Evolutionary conservation across 2,888 invertebrate genomes (phyloP).

Genomic region (Mechanitis messenoides): DNA sequence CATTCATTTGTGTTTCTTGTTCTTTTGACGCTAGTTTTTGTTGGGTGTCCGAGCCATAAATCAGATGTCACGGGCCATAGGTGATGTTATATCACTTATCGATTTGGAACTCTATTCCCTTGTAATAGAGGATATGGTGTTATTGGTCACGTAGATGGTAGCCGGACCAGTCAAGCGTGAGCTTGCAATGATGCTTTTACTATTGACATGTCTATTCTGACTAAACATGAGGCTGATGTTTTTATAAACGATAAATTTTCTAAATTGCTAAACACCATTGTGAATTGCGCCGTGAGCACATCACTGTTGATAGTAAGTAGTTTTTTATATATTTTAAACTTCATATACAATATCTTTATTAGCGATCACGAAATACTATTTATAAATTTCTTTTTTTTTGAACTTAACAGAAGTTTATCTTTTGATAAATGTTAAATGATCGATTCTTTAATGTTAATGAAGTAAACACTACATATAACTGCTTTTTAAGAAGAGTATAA

Average conservation of each 20-base stretch:
- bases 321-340: not conserved
- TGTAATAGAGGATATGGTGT: slow-evolving; percentile 13
- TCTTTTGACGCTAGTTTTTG: slow-evolving; percentile 68
- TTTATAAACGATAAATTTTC: slow-evolving; percentile 65
- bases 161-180: slow-evolving; percentile 39
- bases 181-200: slow-evolving; percentile 56
- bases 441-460: too few relatives aligned
- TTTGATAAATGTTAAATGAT: too few relatives aligned
- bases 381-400: slow-evolving; percentile 8
- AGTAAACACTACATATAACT: too few relatives aligned
- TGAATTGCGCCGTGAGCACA: slow-evolving; percentile 48
- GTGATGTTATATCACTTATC: slow-evolving; percentile 29
- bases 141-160: slow-evolving; percentile 27
- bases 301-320: slow-evolving; percentile 22
- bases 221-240: slow-evolving; percentile 53
- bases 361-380: slow-evolving; percentile 15
- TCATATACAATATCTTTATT: slow-evolving; percentile 8
- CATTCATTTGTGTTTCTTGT: slow-evolving; percentile 72
- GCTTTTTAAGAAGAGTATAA: too few relatives aligned
- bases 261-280: slow-evolving; percentile 51
- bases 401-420: not conserved
- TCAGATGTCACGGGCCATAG: slow-evolving; percentile 54
- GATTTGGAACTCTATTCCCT: slow-evolving; percentile 38
- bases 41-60: slow-evolving; percentile 73
- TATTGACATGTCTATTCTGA: slow-evolving; percentile 64